These are phyloP conservation scores for Lepus oiostolus DNA, from an alignment of 2,797 vertebrate species.

Conservation along the genomic window DNA sequence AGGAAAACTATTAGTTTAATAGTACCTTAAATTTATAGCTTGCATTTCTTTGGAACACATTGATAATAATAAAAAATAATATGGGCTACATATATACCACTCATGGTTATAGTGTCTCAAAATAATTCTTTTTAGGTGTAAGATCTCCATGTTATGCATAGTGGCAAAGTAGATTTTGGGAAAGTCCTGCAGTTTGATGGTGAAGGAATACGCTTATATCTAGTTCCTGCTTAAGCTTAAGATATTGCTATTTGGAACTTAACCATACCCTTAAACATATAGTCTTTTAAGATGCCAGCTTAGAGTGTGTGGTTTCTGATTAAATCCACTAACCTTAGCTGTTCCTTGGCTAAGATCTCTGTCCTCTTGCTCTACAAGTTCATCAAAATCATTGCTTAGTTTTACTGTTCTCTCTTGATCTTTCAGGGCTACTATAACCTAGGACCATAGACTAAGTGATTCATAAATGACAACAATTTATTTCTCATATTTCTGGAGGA, in stretches of 20 bases:
- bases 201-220: neutral
- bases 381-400: neutral
- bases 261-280: neutral
- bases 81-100: neutral
- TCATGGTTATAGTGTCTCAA: neutral
- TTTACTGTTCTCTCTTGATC: neutral
- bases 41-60: neutral
- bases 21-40: slow-evolving; percentile 17
- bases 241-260: neutral
- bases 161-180: neutral
- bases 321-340: neutral
- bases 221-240: neutral
- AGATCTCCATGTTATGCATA: neutral
- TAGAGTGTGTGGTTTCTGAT: neutral
- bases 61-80: neutral
- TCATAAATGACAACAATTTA: neutral
- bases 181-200: neutral
- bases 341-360: neutral
- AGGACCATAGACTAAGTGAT: neutral
- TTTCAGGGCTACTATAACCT: neutral
- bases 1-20: neutral
- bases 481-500: neutral
- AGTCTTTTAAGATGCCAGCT: neutral
- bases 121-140: neutral
- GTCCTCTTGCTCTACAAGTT: neutral